A percentile compares a stretch with the other conserved stretches of the same genome.
phyloP scores from a whole-genome alignment of 1,140 invertebrate genomes.

The Uloborus diversus region DNA sequence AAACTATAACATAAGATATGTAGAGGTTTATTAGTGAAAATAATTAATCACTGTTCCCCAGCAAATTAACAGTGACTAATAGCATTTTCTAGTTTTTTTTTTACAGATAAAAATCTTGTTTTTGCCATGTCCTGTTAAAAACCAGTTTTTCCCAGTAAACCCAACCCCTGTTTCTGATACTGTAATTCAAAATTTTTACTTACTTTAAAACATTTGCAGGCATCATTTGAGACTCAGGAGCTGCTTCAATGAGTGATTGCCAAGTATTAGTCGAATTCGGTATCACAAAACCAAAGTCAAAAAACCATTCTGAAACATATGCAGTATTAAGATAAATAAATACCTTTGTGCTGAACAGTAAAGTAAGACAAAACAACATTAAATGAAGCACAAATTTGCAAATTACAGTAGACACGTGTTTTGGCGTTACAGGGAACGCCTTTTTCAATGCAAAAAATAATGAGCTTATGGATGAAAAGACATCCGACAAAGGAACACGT shows the following conservation, averaged over 20 bases:
- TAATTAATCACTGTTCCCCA: background rate
- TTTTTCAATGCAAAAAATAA: no score
- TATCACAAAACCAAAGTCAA: conserved; percentile 99
- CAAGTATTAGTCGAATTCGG: conserved; percentile 99
- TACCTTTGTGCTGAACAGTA: no score
- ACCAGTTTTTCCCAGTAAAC: background rate
- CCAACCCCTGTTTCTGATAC: background rate
- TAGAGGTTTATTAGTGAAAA: background rate
- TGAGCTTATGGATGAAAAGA: no score
- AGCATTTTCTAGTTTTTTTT: background rate
- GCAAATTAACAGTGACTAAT: background rate
- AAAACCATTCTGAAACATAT: conserved; percentile 93
- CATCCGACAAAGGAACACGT: no score
- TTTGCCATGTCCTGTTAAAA: background rate
- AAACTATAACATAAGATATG: no score
- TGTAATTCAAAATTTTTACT: conserved; percentile 62
- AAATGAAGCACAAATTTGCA: no score
- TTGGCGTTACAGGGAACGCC: no score
- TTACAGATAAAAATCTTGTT: background rate
- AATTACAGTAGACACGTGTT: no score
- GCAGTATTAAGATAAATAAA: conserved; percentile 72
- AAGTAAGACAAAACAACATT: no score
- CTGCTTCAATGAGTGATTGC: conserved; percentile 98
- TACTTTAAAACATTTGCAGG: conserved; percentile 96
- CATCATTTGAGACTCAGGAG: conserved; percentile 99